These are phyloP conservation scores for Eulemur coronatus DNA, from an alignment of 2,797 vertebrate species.

Conservation along the genomic window DNA sequence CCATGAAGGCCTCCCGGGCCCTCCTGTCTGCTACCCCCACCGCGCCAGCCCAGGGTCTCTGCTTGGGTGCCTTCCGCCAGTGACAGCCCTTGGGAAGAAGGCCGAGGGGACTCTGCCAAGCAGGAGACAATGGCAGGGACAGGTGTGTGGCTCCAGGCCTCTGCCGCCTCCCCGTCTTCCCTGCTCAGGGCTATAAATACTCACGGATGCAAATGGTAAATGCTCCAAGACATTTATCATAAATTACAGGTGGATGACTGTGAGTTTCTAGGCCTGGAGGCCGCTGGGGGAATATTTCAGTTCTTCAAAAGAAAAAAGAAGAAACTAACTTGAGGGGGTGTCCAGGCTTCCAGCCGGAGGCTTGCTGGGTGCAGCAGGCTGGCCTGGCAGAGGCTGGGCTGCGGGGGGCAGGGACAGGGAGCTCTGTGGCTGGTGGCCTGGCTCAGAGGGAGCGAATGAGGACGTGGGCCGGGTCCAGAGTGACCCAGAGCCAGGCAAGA, in stretches of 20 bases:
- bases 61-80: not conserved
- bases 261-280: not conserved
- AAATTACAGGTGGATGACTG: conserved; percentile 18
- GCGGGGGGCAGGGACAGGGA: not conserved
- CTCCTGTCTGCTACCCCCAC: no score
- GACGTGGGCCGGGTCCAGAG: not conserved
- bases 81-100: not conserved
- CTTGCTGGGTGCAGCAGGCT: not conserved
- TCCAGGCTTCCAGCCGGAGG: not conserved
- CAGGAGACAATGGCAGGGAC: not conserved
- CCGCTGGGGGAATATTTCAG: not conserved
- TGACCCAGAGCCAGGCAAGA: not conserved
- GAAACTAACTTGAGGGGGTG: no score
- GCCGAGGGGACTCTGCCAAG: not conserved
- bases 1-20: not conserved
- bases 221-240: not conserved
- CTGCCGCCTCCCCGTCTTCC: not conserved
- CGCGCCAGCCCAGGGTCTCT: accelerated
- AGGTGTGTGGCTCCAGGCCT: not conserved
- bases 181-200: conserved; percentile 22
- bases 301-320: not conserved
- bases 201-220: not conserved
- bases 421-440: accelerated
- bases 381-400: not conserved
- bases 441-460: not conserved